phyloP scores from a whole-genome alignment of 2,888 invertebrate species.

The Cephus pygmeus region DNA sequence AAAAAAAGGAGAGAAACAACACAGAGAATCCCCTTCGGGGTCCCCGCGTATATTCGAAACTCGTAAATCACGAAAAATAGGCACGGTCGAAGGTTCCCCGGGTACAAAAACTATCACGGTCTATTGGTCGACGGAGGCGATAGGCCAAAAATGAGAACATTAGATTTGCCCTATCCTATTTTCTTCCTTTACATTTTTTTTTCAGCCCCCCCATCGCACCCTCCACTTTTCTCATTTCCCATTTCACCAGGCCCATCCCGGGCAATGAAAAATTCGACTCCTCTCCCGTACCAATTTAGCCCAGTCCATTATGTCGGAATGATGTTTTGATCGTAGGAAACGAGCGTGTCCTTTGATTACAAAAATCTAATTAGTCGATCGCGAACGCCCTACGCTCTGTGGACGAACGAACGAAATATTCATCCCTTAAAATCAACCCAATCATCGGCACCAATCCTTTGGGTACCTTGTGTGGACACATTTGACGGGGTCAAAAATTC shows the following conservation, averaged over 20 bases:
- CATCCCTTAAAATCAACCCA: not conserved
- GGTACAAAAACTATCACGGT: conserved; percentile 23
- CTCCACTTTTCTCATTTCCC: not conserved
- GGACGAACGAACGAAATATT: not conserved
- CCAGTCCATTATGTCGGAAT: conserved; percentile 1
- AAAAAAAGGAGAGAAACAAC: conserved; percentile 25
- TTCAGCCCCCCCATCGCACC: not conserved
- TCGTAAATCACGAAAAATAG: conserved; percentile 58
- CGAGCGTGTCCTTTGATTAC: conserved; percentile 12
- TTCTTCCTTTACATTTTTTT: not conserved
- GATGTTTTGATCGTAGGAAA: conserved; percentile 22
- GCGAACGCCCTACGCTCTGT: not conserved
- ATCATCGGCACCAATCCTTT: not conserved
- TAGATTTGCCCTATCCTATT: conserved; percentile 18
- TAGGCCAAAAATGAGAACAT: conserved; percentile 14
- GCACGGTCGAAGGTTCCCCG: conserved; percentile 22
- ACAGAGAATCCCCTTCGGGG: conserved; percentile 14
- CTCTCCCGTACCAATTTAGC: conserved; percentile 5
- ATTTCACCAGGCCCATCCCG: not conserved
- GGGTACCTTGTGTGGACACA: not conserved
- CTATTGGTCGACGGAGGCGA: conserved; percentile 19
- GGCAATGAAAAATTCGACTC: conserved; percentile 10
- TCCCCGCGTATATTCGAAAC: conserved; percentile 39
- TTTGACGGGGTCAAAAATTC: not conserved
- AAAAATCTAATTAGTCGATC: not conserved